Percentiles rank a stretch among this genome's conserved stretches.
Evolutionary conservation across 2,888 invertebrate species (phyloP).

Genomic region (Adela reaumurella): DNA sequence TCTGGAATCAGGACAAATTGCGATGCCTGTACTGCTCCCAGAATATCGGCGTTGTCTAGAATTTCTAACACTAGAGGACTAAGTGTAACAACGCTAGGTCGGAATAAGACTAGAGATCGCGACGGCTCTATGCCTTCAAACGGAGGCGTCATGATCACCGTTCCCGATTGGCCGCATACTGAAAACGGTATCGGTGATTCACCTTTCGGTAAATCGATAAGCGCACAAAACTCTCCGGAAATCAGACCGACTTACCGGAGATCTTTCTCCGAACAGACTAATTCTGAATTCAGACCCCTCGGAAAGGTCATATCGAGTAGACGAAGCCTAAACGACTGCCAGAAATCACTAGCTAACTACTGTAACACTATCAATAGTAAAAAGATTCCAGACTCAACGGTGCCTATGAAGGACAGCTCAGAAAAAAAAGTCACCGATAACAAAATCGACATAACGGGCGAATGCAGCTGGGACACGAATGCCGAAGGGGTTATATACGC

Average conservation of each 20-base stretch:
- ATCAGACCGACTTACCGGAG: conserved; percentile 43
- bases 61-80: conserved; percentile 39
- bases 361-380: conserved; percentile 20
- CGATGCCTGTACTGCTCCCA: conserved; percentile 72
- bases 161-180: conserved; percentile 59
- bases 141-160: conserved; percentile 60
- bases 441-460: conserved; percentile 47
- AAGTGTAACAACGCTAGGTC: conserved; percentile 43
- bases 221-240: conserved; percentile 46
- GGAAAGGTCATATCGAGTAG: conserved; percentile 49
- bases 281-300: conserved; percentile 28
- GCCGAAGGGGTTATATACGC: conserved; percentile 52
- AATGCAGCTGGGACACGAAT: conserved; percentile 57
- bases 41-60: conserved; percentile 36
- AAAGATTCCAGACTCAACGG: conserved; percentile 17
- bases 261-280: conserved; percentile 46
- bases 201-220: conserved; percentile 35
- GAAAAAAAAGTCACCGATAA: conserved; percentile 36
- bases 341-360: conserved; percentile 35
- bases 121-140: conserved; percentile 47
- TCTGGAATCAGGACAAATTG: conserved; percentile 63
- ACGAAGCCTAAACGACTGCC: conserved; percentile 45
- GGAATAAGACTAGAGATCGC: conserved; percentile 31
- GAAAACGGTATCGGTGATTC: conserved; percentile 27
- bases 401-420: conserved; percentile 18